phyloP scores from a whole-genome alignment of 1,140 invertebrate species.

The Patella vulgata region DNA sequence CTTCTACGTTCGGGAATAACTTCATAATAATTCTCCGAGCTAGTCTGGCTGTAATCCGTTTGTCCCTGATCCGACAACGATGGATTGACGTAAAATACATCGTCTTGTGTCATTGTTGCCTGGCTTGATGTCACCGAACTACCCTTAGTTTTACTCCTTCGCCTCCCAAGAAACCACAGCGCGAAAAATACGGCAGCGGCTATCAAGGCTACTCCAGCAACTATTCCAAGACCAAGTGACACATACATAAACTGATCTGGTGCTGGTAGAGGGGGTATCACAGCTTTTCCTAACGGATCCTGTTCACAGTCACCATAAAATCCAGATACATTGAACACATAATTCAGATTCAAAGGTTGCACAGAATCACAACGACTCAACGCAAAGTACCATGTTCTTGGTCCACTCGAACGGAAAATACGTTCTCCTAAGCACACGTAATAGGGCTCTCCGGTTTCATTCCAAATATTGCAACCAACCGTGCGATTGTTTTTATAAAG shows the following conservation, averaged over 20 bases:
- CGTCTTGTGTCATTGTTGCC: constrained; percentile 63
- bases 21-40: constrained; percentile 63
- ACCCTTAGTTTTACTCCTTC: constrained; percentile 42
- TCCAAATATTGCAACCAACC: constrained; percentile 48
- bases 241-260: constrained; percentile 37
- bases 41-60: constrained; percentile 50
- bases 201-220: constrained; percentile 52
- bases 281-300: constrained; percentile 50
- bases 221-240: constrained; percentile 50
- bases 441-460: constrained; percentile 40
- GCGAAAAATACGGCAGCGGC: constrained; percentile 50
- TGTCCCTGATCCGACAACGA: constrained; percentile 57
- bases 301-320: constrained; percentile 58
- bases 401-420: constrained; percentile 51
- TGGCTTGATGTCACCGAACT: constrained; percentile 61
- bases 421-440: constrained; percentile 57
- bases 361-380: constrained; percentile 45
- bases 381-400: constrained; percentile 58
- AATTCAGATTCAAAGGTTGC: constrained; percentile 48
- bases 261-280: constrained; percentile 33
- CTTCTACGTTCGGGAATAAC: constrained; percentile 60
- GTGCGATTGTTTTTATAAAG: constrained; percentile 44
- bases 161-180: constrained; percentile 49
- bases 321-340: constrained; percentile 57
- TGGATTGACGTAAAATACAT: constrained; percentile 62